A percentile compares a stretch with the other conserved stretches of the same genome.
These are phyloP conservation scores for Agrochola lota DNA, from an alignment of 2,888 invertebrate genomes.

Conservation along the genomic window DNA sequence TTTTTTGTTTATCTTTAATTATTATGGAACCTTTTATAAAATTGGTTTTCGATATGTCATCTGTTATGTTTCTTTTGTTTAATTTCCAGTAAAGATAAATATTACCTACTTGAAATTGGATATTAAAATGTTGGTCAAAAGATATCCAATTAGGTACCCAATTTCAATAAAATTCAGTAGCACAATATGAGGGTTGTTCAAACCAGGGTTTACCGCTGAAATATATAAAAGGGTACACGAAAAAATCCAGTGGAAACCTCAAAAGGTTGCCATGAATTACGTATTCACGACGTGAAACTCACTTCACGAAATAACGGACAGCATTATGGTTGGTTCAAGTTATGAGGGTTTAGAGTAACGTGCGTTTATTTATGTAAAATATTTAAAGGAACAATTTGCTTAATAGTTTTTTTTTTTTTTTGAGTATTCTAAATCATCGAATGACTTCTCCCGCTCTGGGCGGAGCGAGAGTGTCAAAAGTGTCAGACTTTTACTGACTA, in stretches of 20 bases:
- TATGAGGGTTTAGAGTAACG: constrained; percentile 33
- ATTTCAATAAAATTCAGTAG: constrained; percentile 46
- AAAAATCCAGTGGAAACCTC: constrained; percentile 72
- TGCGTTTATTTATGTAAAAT: not conserved
- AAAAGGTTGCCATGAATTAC: constrained; percentile 75
- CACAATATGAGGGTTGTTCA: constrained; percentile 33
- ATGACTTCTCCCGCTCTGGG: no score
- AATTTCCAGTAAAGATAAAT: not conserved
- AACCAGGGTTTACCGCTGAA: constrained; percentile 48
- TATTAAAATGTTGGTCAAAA: constrained; percentile 20
- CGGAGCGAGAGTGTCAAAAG: no score
- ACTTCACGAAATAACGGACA: constrained; percentile 77
- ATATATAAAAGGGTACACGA: constrained; percentile 65
- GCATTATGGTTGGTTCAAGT: constrained; percentile 69
- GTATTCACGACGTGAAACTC: constrained; percentile 78
- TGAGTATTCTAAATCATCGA: no score
- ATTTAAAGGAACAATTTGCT: constrained; percentile 1
- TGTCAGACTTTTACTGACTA: no score
- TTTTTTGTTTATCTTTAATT: not conserved
- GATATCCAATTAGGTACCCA: constrained; percentile 28
- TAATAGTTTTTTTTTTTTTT: no score
- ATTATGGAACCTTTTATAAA: not conserved
- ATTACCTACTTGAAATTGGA: not conserved
- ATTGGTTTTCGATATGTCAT: not conserved
- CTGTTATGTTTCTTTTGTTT: not conserved